phyloP scores from a whole-genome alignment of 2,113 vertebrate species.

The Cricetomys ansorgei region DNA sequence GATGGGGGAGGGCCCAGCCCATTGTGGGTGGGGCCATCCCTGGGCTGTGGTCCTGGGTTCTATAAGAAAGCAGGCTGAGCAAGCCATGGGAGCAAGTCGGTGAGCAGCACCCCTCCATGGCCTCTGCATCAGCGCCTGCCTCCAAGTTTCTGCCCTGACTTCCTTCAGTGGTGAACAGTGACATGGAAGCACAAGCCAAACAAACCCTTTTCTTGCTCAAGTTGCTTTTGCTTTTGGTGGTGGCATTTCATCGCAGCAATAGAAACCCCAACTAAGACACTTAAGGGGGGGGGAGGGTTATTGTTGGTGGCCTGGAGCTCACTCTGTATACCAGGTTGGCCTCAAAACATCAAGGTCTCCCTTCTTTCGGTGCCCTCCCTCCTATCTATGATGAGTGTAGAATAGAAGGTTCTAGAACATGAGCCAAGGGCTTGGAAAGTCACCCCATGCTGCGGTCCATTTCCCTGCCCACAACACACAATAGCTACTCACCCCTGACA shows the following conservation, averaged over 20 bases:
- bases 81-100: neutral
- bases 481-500: neutral
- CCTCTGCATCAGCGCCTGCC: neutral
- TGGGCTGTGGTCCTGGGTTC: neutral
- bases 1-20: neutral
- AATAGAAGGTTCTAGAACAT: constrained; percentile 34
- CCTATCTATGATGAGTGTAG: too few species aligned
- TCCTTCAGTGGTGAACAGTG: neutral
- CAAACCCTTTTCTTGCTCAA: neutral
- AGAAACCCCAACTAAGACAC: neutral
- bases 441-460: neutral
- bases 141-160: neutral
- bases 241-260: neutral
- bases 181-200: neutral
- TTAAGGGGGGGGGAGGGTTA: too few species aligned
- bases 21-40: neutral
- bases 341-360: neutral
- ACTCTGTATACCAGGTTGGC: neutral
- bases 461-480: too few species aligned
- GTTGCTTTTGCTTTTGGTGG: neutral
- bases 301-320: neutral
- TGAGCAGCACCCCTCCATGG: neutral
- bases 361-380: neutral
- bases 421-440: neutral
- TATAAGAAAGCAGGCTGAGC: neutral